Conservation (phyloP, 2,888 invertebrate species). For the Entomobrya multifasciata region DNA sequence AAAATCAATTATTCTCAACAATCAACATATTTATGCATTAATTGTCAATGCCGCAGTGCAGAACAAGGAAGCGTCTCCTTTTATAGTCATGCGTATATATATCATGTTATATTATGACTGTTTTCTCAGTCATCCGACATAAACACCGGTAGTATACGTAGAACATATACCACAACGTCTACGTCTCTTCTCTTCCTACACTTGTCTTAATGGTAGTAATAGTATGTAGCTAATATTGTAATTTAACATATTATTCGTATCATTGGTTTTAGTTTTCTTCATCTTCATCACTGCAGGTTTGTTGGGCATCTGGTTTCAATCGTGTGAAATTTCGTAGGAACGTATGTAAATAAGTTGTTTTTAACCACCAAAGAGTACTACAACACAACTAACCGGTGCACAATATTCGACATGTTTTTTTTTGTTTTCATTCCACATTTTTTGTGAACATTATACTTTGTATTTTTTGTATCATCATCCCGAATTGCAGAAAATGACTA, state of each 20-base stretch:
- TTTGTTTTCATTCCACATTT: background rate
- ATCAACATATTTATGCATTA: background rate
- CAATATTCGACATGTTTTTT: slow-evolving; percentile 36
- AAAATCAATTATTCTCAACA: background rate
- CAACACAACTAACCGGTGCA: slow-evolving; percentile 3
- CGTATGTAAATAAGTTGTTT: too few species aligned
- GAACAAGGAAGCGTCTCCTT: too few species aligned
- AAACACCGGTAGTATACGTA: slow-evolving; percentile 23
- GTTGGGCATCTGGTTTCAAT: slow-evolving; percentile 72
- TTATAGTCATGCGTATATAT: too few species aligned
- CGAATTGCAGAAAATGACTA: slow-evolving; percentile 7
- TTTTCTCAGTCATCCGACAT: background rate
- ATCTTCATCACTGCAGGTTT: slow-evolving; percentile 25
- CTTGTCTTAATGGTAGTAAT: background rate
- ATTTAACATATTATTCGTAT: background rate
- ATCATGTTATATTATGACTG: background rate
- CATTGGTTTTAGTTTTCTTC: too few species aligned
- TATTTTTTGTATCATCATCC: background rate
- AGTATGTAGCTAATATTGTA: background rate
- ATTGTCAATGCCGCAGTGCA: background rate
- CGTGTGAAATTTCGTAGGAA: slow-evolving; percentile 68
- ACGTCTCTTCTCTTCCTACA: too few species aligned
- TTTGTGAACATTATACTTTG: background rate
- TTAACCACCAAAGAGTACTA: slow-evolving; percentile 38
- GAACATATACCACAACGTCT: too few species aligned